These are phyloP conservation scores for Mythimna ferrago DNA, from an alignment of 2,888 invertebrate genomes.

Conservation along the genomic window DNA sequence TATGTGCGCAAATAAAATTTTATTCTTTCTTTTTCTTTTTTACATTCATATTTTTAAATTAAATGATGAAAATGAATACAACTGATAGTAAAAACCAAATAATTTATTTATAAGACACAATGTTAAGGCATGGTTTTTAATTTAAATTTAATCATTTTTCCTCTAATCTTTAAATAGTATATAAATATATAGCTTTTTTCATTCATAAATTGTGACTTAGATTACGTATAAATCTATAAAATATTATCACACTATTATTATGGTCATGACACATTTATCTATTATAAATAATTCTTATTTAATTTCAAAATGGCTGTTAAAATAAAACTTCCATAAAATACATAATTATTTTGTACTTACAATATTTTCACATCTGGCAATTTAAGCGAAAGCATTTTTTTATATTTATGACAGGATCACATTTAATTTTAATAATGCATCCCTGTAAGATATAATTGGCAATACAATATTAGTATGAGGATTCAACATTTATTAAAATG, in stretches of 20 bases:
- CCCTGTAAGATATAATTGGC: background rate
- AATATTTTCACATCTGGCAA: conserved; percentile 6
- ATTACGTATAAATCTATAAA: conserved; percentile 34
- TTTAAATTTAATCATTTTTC: conserved; percentile 20
- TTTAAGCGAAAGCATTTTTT: conserved; percentile 4
- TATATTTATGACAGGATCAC: conserved; percentile 13
- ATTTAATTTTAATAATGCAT: background rate
- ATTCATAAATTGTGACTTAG: conserved; percentile 65
- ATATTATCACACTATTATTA: conserved; percentile 65
- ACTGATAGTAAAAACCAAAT: conserved; percentile 34
- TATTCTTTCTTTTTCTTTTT: too few species aligned
- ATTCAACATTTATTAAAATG: background rate
- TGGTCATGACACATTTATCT: conserved; percentile 61
- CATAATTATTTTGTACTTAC: conserved; percentile 39
- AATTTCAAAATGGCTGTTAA: conserved; percentile 2
- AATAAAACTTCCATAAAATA: background rate
- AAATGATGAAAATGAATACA: background rate
- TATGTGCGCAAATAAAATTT: too few species aligned
- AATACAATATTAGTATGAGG: conserved; percentile 5
- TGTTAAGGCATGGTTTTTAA: background rate
- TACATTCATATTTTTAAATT: too few species aligned
- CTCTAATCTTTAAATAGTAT: background rate
- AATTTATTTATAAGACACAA: conserved; percentile 34
- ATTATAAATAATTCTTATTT: conserved; percentile 27
- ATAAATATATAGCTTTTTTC: conserved; percentile 1